These are phyloP conservation scores for Sinella curviseta DNA, from an alignment of 1,140 invertebrate genomes.

Conservation along the genomic window DNA sequence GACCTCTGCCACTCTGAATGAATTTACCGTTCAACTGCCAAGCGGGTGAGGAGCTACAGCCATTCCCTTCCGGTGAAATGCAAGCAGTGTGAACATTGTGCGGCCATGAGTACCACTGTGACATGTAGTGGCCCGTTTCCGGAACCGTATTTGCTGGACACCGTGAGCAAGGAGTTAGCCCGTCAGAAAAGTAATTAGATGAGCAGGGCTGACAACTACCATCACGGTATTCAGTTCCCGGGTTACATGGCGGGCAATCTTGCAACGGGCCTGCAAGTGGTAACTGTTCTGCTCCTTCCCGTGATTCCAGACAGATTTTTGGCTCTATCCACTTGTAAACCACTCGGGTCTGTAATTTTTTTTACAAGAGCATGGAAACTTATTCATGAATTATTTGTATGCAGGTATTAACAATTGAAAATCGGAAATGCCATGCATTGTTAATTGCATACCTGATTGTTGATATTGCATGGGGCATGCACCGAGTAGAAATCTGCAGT, in stretches of 20 bases:
- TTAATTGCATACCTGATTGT: conserved; percentile 52
- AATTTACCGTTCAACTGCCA: conserved; percentile 58
- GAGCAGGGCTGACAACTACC: conserved; percentile 56
- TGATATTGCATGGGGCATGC: conserved; percentile 58
- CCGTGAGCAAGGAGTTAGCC: conserved; percentile 54
- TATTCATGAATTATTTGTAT: too few species aligned
- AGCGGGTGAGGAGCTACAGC: conserved; percentile 53
- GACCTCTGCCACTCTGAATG: conserved; percentile 56
- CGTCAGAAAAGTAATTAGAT: conserved; percentile 51
- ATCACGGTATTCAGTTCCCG: conserved; percentile 59
- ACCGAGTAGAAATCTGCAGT: conserved; percentile 61
- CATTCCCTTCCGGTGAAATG: conserved; percentile 55
- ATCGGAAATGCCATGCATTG: not conserved
- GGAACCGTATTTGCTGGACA: conserved; percentile 62
- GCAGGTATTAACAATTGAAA: not conserved
- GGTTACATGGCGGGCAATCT: conserved; percentile 62
- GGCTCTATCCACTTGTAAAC: conserved; percentile 62
- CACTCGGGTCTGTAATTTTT: conserved; percentile 55
- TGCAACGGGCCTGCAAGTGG: conserved; percentile 53
- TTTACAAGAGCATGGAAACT: conserved; percentile 27
- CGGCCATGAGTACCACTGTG: conserved; percentile 61
- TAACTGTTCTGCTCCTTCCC: conserved; percentile 53
- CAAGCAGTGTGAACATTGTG: conserved; percentile 58
- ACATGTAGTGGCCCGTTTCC: conserved; percentile 59
- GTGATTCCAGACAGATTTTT: conserved; percentile 58